These are phyloP conservation scores for Notechis scutatus DNA, from an alignment of 2,113 vertebrate genomes.

Conservation along the genomic window DNA sequence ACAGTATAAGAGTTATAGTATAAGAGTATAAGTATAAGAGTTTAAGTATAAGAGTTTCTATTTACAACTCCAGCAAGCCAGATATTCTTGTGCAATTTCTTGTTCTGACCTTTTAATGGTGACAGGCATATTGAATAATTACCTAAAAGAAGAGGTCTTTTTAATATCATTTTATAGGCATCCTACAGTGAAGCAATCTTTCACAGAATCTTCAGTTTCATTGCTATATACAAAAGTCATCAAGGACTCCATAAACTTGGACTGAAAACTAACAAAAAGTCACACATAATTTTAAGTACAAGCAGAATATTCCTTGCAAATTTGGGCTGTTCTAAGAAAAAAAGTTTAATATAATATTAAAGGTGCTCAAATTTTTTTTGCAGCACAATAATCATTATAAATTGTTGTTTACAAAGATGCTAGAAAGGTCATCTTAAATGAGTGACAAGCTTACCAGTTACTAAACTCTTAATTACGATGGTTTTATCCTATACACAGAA, in stretches of 20 bases:
- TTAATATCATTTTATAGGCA: slow-evolving; percentile 63
- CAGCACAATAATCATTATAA: background rate
- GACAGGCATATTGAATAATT: slow-evolving; percentile 65
- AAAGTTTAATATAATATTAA: background rate
- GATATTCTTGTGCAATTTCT: slow-evolving; percentile 42
- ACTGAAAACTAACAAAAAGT: background rate
- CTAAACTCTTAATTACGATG: slow-evolving; percentile 24
- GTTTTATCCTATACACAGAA: slow-evolving; percentile 39
- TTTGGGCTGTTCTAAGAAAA: background rate
- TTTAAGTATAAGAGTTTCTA: background rate
- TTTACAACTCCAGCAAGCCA: slow-evolving; percentile 34
- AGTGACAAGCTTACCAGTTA: slow-evolving; percentile 55
- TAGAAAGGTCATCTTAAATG: slow-evolving; percentile 37
- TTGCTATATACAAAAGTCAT: slow-evolving; percentile 49
- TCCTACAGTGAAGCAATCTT: slow-evolving; percentile 60
- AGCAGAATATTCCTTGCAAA: background rate
- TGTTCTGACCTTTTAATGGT: slow-evolving; percentile 65
- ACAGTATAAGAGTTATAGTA: background rate
- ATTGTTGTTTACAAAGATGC: slow-evolving; percentile 23
- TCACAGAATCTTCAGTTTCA: slow-evolving; percentile 63
- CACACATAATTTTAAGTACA: slow-evolving; percentile 42
- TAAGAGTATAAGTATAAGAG: background rate
- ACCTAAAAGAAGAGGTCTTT: slow-evolving; percentile 53
- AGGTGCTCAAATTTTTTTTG: background rate
- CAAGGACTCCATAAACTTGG: slow-evolving; percentile 56